phyloP scores from a whole-genome alignment of 2,113 vertebrate genomes.

The Nycticryphes semicollaris region DNA sequence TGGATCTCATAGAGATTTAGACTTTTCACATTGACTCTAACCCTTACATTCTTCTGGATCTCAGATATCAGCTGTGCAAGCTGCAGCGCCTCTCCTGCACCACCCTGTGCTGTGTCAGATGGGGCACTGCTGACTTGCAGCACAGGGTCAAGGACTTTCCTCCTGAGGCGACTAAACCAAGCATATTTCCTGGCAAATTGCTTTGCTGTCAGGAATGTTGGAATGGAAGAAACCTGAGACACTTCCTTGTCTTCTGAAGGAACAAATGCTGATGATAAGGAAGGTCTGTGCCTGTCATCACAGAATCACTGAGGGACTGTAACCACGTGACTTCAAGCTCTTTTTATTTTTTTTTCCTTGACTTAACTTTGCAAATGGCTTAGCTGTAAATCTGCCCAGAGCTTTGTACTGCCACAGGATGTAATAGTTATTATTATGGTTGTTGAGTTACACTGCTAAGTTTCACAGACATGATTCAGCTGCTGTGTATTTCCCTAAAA shows the following conservation, averaged over 20 bases:
- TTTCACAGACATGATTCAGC: background rate
- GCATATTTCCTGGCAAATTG: background rate
- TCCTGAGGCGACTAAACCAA: background rate
- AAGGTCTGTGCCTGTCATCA: background rate
- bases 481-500: background rate
- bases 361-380: background rate
- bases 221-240: background rate
- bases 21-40: background rate
- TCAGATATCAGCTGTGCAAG: background rate
- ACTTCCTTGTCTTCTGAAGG: background rate
- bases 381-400: background rate
- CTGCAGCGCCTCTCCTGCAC: background rate
- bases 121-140: background rate
- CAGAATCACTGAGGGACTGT: background rate
- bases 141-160: background rate
- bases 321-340: background rate
- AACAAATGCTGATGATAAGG: background rate
- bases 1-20: background rate
- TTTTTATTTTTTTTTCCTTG: background rate
- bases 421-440: background rate
- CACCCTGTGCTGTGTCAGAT: fast-evolving
- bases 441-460: background rate
- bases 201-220: background rate
- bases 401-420: background rate
- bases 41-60: background rate